These are phyloP conservation scores for Muricea muricata DNA, from an alignment of 92 coral and sea anemone genomes.

Conservation along the genomic window DNA sequence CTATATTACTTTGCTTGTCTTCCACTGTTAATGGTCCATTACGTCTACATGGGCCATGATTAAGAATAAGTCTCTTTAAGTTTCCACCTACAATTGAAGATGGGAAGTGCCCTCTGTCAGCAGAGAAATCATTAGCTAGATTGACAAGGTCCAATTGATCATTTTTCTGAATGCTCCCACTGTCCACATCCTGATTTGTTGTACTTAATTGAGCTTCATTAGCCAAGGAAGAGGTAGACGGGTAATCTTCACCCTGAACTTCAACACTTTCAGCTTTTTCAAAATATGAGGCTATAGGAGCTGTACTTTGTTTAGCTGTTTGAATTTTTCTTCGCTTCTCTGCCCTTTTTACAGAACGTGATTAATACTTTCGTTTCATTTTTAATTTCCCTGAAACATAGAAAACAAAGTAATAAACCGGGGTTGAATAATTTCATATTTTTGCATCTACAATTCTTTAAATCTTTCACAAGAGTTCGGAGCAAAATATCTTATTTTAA, in stretches of 20 bases:
- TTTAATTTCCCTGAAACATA: not conserved
- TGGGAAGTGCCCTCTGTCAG: slow-evolving; percentile 37
- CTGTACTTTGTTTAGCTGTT: slow-evolving; percentile 21
- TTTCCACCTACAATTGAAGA: slow-evolving; percentile 19
- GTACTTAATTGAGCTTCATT: slow-evolving; percentile 30
- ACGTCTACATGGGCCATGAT: slow-evolving; percentile 30
- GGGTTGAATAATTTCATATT: not conserved
- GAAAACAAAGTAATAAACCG: not conserved
- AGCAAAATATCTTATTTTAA: too few species aligned
- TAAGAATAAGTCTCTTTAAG: slow-evolving; percentile 3
- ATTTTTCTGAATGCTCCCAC: too few species aligned
- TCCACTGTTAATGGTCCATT: slow-evolving; percentile 28
- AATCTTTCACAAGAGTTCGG: too few species aligned
- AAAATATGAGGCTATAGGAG: slow-evolving; percentile 15
- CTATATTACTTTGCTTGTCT: slow-evolving; percentile 20
- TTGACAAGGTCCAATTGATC: too few species aligned
- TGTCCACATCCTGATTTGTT: too few species aligned
- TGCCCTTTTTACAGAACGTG: slow-evolving; percentile 17
- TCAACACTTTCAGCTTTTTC: slow-evolving; percentile 25
- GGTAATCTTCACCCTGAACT: slow-evolving; percentile 2
- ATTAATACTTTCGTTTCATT: slow-evolving; percentile 15
- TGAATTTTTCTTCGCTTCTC: slow-evolving; percentile 7
- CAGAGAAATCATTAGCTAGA: slow-evolving; percentile 15
- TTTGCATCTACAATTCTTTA: not conserved
- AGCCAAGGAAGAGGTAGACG: slow-evolving; percentile 27